phyloP scores from a whole-genome alignment of 1,140 invertebrate genomes.

The Oreohelix idahoensis region DNA sequence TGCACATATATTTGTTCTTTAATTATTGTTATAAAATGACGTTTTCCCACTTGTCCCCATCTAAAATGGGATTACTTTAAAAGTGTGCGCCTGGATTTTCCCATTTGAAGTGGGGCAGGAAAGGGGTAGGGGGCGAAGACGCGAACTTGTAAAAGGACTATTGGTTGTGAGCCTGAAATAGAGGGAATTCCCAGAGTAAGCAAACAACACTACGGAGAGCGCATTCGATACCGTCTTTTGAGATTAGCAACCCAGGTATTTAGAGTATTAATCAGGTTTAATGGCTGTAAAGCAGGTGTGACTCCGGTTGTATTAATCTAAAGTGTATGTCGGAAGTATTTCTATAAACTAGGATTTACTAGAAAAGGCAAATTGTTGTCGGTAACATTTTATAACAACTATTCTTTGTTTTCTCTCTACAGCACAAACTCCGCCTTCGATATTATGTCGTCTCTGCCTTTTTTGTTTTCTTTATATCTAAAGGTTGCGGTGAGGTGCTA shows the following conservation, averaged over 20 bases:
- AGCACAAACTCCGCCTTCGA: not conserved
- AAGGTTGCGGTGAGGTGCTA: too few species aligned
- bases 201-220: not conserved
- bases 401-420: not conserved
- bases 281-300: not conserved
- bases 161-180: not conserved
- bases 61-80: not conserved
- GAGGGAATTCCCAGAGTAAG: slow-evolving; percentile 1
- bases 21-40: not conserved
- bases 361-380: not conserved
- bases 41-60: not conserved
- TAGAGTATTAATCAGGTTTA: not conserved
- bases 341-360: not conserved
- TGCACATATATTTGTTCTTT: not conserved
- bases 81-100: not conserved
- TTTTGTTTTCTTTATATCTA: too few species aligned
- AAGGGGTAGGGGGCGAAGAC: not conserved
- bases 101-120: not conserved
- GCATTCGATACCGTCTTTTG: not conserved
- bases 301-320: not conserved
- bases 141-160: not conserved
- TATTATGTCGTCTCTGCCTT: not conserved
- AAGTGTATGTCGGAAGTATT: not conserved
- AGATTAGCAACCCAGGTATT: not conserved
- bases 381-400: not conserved